Conservation (phyloP, 1,140 invertebrate species). For the Caenorhabditis latens region DNA sequence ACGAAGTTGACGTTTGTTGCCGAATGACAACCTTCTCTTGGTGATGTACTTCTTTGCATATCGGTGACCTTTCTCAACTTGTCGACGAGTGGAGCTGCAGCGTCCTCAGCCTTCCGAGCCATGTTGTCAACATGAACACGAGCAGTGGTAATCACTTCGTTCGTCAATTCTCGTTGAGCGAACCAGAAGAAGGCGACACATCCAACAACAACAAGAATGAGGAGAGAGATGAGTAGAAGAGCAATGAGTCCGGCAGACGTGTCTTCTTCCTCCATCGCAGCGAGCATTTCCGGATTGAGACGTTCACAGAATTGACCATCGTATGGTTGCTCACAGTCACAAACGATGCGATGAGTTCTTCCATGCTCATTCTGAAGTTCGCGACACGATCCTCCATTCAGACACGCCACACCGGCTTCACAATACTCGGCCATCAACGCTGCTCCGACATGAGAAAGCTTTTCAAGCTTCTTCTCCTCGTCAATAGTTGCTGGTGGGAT, state of each 20-base stretch:
- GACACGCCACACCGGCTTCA: slow-evolving; percentile 26
- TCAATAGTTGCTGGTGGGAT: background rate
- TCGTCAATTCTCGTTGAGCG: background rate
- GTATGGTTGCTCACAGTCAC: slow-evolving; percentile 34
- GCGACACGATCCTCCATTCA: slow-evolving; percentile 48
- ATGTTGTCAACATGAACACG: slow-evolving; percentile 20
- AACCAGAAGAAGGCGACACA: slow-evolving; percentile 5
- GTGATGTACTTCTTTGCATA: background rate
- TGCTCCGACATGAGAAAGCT: slow-evolving; percentile 20
- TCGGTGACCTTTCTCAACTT: slow-evolving; percentile 2
- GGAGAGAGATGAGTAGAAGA: slow-evolving; percentile 9
- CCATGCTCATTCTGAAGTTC: slow-evolving; percentile 15
- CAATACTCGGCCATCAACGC: slow-evolving; percentile 59
- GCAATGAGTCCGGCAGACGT: background rate
- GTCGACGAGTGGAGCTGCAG: slow-evolving; percentile 29
- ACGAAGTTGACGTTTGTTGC: slow-evolving; percentile 49
- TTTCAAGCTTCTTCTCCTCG: background rate
- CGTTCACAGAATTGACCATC: slow-evolving; percentile 41
- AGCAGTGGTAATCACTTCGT: slow-evolving; percentile 15
- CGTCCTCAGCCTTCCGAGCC: slow-evolving; percentile 24
- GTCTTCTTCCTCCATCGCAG: slow-evolving; percentile 19
- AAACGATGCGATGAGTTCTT: slow-evolving; percentile 31
- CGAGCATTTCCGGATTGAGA: slow-evolving; percentile 17
- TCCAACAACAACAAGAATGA: background rate
- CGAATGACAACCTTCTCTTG: slow-evolving; percentile 3